Conservation (phyloP, 35 echinoderm and acorn worm genomes). For the Acanthaster planci region DNA sequence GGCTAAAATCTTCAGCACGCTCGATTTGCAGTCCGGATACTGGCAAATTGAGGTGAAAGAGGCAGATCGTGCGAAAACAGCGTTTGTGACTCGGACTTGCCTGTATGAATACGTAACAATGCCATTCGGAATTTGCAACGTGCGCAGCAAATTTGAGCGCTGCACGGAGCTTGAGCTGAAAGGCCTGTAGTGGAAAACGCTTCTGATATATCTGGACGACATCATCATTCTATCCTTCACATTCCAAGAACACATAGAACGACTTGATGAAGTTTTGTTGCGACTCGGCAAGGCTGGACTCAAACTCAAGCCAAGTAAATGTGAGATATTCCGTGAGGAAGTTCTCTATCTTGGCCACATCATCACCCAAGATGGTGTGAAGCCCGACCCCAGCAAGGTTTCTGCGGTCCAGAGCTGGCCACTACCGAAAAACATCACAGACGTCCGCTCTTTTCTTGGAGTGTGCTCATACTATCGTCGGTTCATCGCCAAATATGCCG, state of each 20-base stretch:
- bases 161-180: slow-evolving; percentile 50
- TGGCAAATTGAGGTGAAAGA: slow-evolving; percentile 66
- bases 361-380: slow-evolving; percentile 24
- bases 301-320: too few species aligned
- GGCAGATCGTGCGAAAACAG: slow-evolving; percentile 59
- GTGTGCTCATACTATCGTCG: slow-evolving; percentile 56
- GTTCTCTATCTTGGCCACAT: slow-evolving; percentile 47
- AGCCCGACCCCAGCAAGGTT: slow-evolving; percentile 38
- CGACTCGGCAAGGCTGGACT: slow-evolving; percentile 29
- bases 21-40: slow-evolving; percentile 56
- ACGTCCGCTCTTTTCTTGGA: slow-evolving; percentile 51
- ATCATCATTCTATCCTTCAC: slow-evolving; percentile 17
- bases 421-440: slow-evolving; percentile 21
- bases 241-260: slow-evolving; percentile 29
- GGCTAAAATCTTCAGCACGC: slow-evolving; percentile 27
- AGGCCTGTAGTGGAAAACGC: slow-evolving; percentile 54
- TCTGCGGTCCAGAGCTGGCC: slow-evolving; percentile 32
- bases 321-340: slow-evolving; percentile 27
- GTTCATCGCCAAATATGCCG: slow-evolving; percentile 45
- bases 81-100: slow-evolving; percentile 46
- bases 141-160: too few species aligned
- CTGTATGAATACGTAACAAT: slow-evolving; percentile 52
- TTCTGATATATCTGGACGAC: slow-evolving; percentile 45
- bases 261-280: slow-evolving; percentile 33
- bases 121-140: slow-evolving; percentile 57